A percentile compares a stretch with the other conserved stretches of the same genome.
phyloP scores from a whole-genome alignment of 2,797 vertebrate species.

The Mastacembelus armatus region DNA sequence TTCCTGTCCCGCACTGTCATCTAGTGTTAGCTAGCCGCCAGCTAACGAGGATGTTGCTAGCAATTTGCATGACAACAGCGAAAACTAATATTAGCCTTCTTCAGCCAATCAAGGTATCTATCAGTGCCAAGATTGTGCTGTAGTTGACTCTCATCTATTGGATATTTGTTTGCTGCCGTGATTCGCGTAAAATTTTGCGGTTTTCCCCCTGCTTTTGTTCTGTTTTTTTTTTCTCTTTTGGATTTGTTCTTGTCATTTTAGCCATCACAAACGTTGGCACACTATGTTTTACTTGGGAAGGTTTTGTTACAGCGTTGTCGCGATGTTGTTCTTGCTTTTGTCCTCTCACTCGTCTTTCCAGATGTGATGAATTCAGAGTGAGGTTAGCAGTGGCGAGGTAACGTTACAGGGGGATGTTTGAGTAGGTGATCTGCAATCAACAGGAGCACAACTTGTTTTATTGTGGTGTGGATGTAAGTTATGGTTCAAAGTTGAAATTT shows the following conservation, averaged over 20 bases:
- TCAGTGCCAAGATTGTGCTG: slow-evolving; percentile 47
- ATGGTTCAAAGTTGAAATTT: not conserved
- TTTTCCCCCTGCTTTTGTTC: slow-evolving; percentile 43
- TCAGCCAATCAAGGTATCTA: slow-evolving; percentile 73
- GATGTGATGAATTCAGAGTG: slow-evolving; percentile 36
- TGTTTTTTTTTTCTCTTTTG: slow-evolving; percentile 22
- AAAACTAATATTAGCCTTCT: slow-evolving; percentile 81
- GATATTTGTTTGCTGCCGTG: slow-evolving; percentile 15
- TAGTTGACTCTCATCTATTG: slow-evolving; percentile 37
- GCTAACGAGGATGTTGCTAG: slow-evolving; percentile 78
- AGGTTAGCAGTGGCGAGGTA: slow-evolving; percentile 17
- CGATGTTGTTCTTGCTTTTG: slow-evolving; percentile 36
- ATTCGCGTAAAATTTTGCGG: slow-evolving; percentile 11
- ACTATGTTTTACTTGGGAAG: slow-evolving; percentile 36
- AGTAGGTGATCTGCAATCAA: slow-evolving; percentile 28
- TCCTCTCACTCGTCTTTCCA: slow-evolving; percentile 11
- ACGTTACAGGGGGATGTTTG: slow-evolving; percentile 8
- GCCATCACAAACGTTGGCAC: slow-evolving; percentile 51
- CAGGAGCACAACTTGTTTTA: not conserved
- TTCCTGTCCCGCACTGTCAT: slow-evolving; percentile 65
- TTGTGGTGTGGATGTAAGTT: slow-evolving; percentile 19
- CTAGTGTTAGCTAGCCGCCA: slow-evolving; percentile 67
- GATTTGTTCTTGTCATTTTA: slow-evolving; percentile 58
- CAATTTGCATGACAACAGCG: slow-evolving; percentile 85
- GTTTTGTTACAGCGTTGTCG: not conserved